Evolutionary conservation across 2,888 invertebrate genomes (phyloP).

Genomic region (Thereva nobilitata): DNA sequence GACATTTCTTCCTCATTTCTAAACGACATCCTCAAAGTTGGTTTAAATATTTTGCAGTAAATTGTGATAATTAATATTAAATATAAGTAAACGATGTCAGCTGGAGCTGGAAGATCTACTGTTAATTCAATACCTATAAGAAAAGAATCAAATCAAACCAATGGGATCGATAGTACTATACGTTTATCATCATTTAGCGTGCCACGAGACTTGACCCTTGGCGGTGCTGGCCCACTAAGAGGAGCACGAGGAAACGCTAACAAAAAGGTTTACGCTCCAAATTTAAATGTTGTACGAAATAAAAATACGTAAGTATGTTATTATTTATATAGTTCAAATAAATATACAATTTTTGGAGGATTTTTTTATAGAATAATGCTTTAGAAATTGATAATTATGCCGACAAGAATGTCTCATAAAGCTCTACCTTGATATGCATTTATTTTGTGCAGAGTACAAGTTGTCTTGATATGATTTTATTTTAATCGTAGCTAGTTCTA

Average conservation of each 20-base stretch:
- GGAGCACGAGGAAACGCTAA: conserved; percentile 52
- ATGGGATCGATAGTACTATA: conserved; percentile 38
- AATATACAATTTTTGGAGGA: too few relatives aligned
- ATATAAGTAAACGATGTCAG: conserved; percentile 32
- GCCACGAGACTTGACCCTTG: conserved; percentile 64
- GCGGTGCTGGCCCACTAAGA: conserved; percentile 53
- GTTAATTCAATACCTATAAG: conserved; percentile 29
- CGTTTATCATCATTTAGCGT: conserved; percentile 61
- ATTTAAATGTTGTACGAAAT: conserved; percentile 65
- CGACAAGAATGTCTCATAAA: too few relatives aligned
- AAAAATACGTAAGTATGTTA: conserved; percentile 59
- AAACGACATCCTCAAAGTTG: conserved; percentile 12
- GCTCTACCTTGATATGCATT: too few relatives aligned
- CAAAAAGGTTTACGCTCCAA: conserved; percentile 66
- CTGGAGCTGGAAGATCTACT: conserved; percentile 30
- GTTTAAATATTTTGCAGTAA: not conserved
- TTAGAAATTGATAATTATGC: too few relatives aligned
- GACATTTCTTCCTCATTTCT: not conserved
- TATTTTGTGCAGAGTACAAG: too few relatives aligned
- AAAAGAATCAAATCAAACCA: conserved; percentile 27
- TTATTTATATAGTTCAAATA: too few relatives aligned
- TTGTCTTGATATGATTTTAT: too few relatives aligned
- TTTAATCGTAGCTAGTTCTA: too few relatives aligned
- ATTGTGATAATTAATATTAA: not conserved
- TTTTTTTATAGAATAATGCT: too few relatives aligned